Evolutionary conservation across 2,888 invertebrate species (phyloP).

Genomic region (Disparrhopalites patrizii): DNA sequence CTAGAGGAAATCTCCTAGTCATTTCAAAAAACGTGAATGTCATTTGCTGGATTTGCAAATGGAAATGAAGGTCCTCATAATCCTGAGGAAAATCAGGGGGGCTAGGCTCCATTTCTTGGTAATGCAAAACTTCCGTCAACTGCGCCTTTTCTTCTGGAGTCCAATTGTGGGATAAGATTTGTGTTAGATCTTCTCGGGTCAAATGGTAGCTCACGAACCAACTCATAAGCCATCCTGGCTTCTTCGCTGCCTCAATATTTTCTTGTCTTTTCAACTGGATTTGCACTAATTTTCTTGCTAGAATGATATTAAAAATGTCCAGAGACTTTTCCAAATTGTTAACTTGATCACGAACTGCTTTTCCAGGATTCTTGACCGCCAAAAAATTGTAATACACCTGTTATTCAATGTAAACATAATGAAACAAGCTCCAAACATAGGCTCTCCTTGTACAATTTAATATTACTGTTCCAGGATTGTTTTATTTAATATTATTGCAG

Average conservation of each 20-base stretch:
- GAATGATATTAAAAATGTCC: constrained; percentile 85
- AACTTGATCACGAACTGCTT: constrained; percentile 57
- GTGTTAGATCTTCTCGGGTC: constrained; percentile 53
- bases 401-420: background rate
- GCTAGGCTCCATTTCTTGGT: constrained; percentile 81
- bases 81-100: constrained; percentile 66
- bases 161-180: constrained; percentile 87
- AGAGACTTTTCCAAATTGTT: constrained; percentile 71
- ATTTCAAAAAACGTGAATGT: background rate
- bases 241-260: constrained; percentile 34
- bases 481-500: background rate
- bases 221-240: constrained; percentile 64
- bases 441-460: no score
- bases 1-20: background rate
- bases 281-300: constrained; percentile 55
- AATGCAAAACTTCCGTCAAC: constrained; percentile 91
- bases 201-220: constrained; percentile 51
- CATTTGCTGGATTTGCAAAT: constrained; percentile 56
- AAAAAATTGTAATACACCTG: constrained; percentile 63
- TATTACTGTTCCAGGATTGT: no score
- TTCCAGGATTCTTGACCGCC: constrained; percentile 55
- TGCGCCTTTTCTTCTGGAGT: constrained; percentile 87
- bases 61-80: constrained; percentile 73
- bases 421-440: constrained; percentile 7
- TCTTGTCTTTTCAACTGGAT: constrained; percentile 51